Evolutionary conservation across 2,113 vertebrate genomes (phyloP).

Genomic region (Calypte anna): DNA sequence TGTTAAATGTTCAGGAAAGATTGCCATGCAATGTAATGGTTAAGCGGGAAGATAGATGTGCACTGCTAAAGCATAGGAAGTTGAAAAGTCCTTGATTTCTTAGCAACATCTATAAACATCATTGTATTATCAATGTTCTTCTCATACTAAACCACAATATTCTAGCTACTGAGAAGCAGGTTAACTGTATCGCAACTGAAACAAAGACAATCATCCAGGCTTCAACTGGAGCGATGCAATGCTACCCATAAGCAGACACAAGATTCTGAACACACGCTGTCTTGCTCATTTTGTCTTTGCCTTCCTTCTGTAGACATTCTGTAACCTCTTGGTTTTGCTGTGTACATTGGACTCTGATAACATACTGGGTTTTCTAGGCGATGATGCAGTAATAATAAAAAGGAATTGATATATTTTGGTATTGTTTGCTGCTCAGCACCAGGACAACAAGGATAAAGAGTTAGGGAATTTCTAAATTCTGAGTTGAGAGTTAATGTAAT

Average conservation of each 20-base stretch:
- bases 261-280: not conserved
- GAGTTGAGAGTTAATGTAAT: not conserved
- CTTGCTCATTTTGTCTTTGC: not conserved
- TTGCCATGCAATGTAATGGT: too few species aligned
- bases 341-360: not conserved
- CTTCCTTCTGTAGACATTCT: not conserved
- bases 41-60: too few species aligned
- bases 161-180: too few species aligned
- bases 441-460: not conserved
- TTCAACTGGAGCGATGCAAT: not conserved
- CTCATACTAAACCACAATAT: too few species aligned
- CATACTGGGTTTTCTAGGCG: not conserved
- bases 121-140: too few species aligned
- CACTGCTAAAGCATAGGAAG: too few species aligned
- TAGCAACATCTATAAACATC: too few species aligned
- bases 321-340: not conserved
- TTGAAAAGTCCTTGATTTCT: too few species aligned
- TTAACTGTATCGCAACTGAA: too few species aligned
- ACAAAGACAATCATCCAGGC: not conserved
- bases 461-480: not conserved
- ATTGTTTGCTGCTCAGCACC: not conserved
- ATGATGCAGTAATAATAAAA: not conserved
- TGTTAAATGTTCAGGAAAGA: too few species aligned
- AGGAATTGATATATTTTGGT: not conserved
- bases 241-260: not conserved